A percentile compares a stretch with the other conserved stretches of the same genome.
Evolutionary conservation across 2,888 invertebrate genomes (phyloP).

Genomic region (Erannis defoliaria): DNA sequence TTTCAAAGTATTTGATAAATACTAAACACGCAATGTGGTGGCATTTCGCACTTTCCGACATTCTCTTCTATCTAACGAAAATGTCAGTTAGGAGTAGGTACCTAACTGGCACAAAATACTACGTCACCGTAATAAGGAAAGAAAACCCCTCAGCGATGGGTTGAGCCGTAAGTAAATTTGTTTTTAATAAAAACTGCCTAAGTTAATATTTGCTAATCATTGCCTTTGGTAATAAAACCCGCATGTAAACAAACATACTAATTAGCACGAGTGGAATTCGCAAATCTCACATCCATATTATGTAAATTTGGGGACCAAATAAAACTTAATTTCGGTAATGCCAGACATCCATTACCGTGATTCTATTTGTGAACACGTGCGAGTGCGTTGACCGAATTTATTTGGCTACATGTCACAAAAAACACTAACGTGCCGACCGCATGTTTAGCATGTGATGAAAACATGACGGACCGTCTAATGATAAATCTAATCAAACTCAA

Average conservation of each 20-base stretch:
- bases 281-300: slow-evolving; percentile 18
- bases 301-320: slow-evolving; percentile 11
- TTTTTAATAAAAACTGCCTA: background rate
- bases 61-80: too few species aligned
- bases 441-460: background rate
- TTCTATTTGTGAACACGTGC: slow-evolving; percentile 10
- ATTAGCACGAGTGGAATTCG: slow-evolving; percentile 19
- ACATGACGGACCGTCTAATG: background rate
- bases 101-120: too few species aligned
- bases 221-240: background rate
- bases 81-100: too few species aligned
- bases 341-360: slow-evolving; percentile 5
- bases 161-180: too few species aligned
- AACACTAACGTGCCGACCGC: background rate
- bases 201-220: background rate
- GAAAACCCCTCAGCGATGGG: too few species aligned
- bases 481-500: background rate
- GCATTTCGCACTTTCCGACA: too few species aligned
- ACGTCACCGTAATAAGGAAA: too few species aligned
- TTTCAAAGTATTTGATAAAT: too few species aligned
- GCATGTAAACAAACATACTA: slow-evolving; percentile 11
- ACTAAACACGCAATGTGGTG: too few species aligned
- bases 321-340: background rate
- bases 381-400: slow-evolving; percentile 5
- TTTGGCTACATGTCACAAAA: background rate